Conservation (phyloP, 2,888 invertebrate genomes). For the Teleogryllus oceanicus region DNA sequence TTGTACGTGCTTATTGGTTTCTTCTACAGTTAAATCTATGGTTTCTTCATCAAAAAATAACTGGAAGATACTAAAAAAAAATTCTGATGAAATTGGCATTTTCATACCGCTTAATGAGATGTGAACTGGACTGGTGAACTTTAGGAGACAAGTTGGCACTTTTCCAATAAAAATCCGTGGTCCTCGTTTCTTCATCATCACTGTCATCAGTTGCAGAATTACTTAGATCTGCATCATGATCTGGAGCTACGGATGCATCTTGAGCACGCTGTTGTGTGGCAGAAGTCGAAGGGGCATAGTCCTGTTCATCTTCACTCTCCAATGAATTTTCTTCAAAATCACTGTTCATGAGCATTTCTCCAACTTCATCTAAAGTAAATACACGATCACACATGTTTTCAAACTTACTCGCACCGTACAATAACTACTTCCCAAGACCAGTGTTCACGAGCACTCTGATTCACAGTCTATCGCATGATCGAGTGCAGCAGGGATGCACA, state of each 20-base stretch:
- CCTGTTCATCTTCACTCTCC: neutral
- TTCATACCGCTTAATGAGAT: no score
- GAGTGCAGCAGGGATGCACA: no score
- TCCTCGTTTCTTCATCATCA: neutral
- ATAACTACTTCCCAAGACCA: no score
- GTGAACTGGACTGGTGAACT: neutral
- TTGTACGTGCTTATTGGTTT: neutral
- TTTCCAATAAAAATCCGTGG: neutral
- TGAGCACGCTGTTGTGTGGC: neutral
- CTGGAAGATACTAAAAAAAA: neutral
- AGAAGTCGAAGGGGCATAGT: neutral
- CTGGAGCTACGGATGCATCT: neutral
- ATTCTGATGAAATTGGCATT: neutral
- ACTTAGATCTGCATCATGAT: neutral
- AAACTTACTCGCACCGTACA: no score
- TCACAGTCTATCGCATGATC: no score
- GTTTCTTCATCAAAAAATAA: neutral
- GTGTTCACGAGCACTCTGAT: no score
- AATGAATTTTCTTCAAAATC: neutral
- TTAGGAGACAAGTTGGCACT: neutral
- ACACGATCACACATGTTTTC: no score
- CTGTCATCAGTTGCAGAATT: neutral
- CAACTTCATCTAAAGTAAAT: neutral
- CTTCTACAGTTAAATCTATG: neutral
- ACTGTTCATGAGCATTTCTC: neutral